Evolutionary conservation across 2,797 vertebrate species (phyloP).

Genomic region (Clarias platycephalus): DNA sequence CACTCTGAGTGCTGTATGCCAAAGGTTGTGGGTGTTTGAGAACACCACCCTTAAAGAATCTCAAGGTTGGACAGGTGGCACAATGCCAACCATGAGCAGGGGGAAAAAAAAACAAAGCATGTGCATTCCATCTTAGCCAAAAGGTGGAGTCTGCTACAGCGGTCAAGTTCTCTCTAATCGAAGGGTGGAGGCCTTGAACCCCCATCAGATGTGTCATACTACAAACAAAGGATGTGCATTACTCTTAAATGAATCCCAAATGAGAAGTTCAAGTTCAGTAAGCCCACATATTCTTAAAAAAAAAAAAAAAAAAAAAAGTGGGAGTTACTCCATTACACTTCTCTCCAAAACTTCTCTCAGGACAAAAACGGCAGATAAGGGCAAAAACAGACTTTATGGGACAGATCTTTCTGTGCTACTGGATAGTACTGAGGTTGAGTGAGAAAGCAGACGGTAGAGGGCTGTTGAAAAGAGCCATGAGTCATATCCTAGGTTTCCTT

Average conservation of each 20-base stretch:
- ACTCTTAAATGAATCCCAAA: slow-evolving; percentile 32
- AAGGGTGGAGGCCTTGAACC: slow-evolving; percentile 33
- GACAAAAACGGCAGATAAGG: not conserved
- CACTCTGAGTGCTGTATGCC: slow-evolving; percentile 40
- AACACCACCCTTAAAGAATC: slow-evolving; percentile 48
- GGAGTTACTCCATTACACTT: slow-evolving; percentile 4
- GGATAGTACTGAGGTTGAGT: slow-evolving; percentile 18
- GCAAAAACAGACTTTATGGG: not conserved
- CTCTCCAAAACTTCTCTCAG: not conserved
- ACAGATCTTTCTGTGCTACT: slow-evolving; percentile 2
- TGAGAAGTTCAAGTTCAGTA: slow-evolving; percentile 28
- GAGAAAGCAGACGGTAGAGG: slow-evolving; percentile 48
- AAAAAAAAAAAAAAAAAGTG: not conserved
- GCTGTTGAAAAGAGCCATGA: slow-evolving; percentile 57
- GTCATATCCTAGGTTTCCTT: slow-evolving; percentile 61
- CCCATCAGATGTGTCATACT: slow-evolving; percentile 31
- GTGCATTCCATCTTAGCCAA: slow-evolving; percentile 30
- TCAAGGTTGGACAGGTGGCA: slow-evolving; percentile 51
- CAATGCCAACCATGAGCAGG: slow-evolving; percentile 38
- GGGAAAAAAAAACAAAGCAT: slow-evolving; percentile 44
- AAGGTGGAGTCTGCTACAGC: slow-evolving; percentile 39
- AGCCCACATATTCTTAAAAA: not conserved
- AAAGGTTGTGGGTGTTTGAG: slow-evolving; percentile 48
- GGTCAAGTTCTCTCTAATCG: slow-evolving; percentile 42
- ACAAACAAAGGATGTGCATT: slow-evolving; percentile 42